Evolutionary conservation across 1,140 invertebrate species (phyloP).

Genomic region (Coboldia fuscipes): DNA sequence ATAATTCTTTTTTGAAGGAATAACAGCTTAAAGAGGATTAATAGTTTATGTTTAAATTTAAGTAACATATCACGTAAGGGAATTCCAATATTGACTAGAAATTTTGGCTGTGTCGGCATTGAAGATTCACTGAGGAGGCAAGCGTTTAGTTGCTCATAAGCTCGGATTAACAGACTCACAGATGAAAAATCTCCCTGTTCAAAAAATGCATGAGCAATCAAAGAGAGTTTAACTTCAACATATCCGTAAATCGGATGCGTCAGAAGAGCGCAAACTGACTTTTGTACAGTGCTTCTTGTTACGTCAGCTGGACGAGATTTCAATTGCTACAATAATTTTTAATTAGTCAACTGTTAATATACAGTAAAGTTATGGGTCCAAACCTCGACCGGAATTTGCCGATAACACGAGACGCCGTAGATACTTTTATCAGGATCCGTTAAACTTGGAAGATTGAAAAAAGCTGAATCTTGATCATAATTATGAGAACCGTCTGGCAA

Average conservation of each 20-base stretch:
- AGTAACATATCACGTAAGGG: conserved; percentile 13
- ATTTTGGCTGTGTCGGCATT: conserved; percentile 18
- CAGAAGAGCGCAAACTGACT: conserved; percentile 71
- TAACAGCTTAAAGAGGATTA: conserved; percentile 85
- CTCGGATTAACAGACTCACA: conserved; percentile 76
- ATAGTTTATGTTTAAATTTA: conserved; percentile 71
- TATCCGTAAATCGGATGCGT: conserved; percentile 75
- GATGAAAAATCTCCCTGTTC: conserved; percentile 84
- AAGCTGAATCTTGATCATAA: conserved; percentile 87
- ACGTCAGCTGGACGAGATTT: conserved; percentile 90
- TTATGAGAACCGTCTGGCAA: conserved; percentile 97
- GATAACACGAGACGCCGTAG: conserved; percentile 92
- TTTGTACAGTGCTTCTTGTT: conserved; percentile 86
- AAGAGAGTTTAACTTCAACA: conserved; percentile 82
- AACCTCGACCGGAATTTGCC: conserved; percentile 91
- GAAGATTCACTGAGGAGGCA: conserved; percentile 53
- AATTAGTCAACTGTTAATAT: conserved; percentile 2
- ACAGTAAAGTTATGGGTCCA: conserved; percentile 4
- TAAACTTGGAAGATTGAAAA: conserved; percentile 84
- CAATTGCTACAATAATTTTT: conserved; percentile 46
- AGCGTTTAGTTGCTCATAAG: conserved; percentile 77
- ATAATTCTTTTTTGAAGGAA: conserved; percentile 77
- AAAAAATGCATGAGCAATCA: conserved; percentile 95
- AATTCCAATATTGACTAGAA: conserved; percentile 18
- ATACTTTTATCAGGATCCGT: conserved; percentile 65